phyloP scores from a whole-genome alignment of 2,113 vertebrate species.

The Neopipo cinnamomea region DNA sequence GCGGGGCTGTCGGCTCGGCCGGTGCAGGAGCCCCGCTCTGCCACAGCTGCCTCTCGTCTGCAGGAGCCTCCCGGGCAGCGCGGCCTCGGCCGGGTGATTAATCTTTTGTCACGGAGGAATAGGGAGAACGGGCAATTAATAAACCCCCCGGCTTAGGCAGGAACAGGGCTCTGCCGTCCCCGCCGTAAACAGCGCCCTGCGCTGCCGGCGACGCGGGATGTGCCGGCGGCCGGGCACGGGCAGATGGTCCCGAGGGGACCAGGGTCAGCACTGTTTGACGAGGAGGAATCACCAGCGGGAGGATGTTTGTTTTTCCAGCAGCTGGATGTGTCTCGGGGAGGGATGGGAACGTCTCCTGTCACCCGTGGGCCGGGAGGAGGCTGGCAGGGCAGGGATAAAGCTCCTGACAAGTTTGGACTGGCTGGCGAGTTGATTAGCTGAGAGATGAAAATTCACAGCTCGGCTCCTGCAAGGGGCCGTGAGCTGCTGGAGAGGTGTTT shows the following conservation, averaged over 20 bases:
- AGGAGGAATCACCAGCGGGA: conserved; percentile 29
- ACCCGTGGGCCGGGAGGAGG: conserved; percentile 50
- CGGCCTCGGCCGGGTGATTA: neutral
- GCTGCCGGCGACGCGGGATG: conserved; percentile 3
- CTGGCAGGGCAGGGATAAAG: conserved; percentile 65
- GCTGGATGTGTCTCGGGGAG: conserved; percentile 46
- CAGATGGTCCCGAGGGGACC: neutral
- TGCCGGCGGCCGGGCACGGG: conserved; percentile 7
- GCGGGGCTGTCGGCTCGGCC: neutral
- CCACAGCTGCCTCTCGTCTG: conserved; percentile 55
- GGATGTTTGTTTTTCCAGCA: conserved; percentile 69
- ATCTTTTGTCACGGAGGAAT: conserved; percentile 1
- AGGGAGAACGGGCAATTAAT: conserved; percentile 31
- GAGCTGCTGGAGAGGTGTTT: conserved; percentile 54
- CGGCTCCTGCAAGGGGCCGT: neutral
- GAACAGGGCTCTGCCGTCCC: neutral
- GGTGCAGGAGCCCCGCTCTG: neutral
- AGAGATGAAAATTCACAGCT: conserved; percentile 75
- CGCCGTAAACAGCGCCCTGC: neutral
- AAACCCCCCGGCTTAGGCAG: neutral
- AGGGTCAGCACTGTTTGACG: conserved; percentile 51
- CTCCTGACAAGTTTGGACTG: conserved; percentile 76
- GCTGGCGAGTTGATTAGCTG: conserved; percentile 74
- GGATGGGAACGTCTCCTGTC: conserved; percentile 69
- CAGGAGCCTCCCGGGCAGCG: conserved; percentile 27